Conservation (phyloP, 2,888 invertebrate genomes). For the Drosophila sordidula region DNA sequence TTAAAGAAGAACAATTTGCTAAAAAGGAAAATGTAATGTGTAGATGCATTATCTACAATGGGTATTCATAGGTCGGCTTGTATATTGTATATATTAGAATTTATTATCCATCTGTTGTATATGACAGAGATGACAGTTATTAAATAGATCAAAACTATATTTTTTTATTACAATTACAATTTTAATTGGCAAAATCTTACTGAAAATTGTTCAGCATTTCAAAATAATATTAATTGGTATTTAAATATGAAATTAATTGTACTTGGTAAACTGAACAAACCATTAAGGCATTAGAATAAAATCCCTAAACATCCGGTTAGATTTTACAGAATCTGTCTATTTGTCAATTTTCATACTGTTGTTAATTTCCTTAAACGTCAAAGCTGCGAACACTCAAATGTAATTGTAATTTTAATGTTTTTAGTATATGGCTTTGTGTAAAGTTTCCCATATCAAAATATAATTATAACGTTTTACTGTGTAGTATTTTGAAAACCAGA, state of each 20-base stretch:
- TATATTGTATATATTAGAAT: not conserved
- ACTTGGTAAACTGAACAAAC: too few species aligned
- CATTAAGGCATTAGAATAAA: too few species aligned
- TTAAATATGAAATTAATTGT: too few species aligned
- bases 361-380: not conserved
- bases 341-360: not conserved
- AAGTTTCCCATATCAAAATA: conserved; percentile 1
- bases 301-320: too few species aligned
- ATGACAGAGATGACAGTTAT: too few species aligned
- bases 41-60: not conserved
- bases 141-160: too few species aligned
- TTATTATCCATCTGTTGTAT: too few species aligned
- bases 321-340: not conserved
- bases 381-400: not conserved
- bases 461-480: conserved; percentile 1
- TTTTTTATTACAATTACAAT: too few species aligned
- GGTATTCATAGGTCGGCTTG: not conserved
- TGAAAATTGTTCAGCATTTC: too few species aligned
- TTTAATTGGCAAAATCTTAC: too few species aligned
- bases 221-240: too few species aligned
- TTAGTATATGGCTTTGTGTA: not conserved
- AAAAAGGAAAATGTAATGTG: too few species aligned
- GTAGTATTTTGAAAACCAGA: conserved; percentile 13
- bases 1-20: not conserved
- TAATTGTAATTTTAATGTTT: conserved; percentile 9